Evolutionary conservation across 2,888 invertebrate genomes (phyloP), one percentile per base, ranked within the genome.

Genomic region (Lasioglossum marginatum): DNA sequence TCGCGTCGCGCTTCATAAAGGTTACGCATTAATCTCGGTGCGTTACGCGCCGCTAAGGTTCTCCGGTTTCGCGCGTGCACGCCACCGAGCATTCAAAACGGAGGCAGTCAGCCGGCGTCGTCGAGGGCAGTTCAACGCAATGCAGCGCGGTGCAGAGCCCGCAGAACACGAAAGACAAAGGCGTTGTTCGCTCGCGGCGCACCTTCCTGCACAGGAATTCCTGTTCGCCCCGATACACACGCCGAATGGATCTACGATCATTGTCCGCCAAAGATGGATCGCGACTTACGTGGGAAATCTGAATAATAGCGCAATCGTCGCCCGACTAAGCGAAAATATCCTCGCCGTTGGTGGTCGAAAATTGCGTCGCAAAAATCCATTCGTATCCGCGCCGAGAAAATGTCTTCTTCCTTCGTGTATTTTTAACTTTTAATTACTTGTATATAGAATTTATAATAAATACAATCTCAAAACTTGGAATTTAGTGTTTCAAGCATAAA

Each of bases 141-240:
- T 23, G 57, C 57, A 27, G 57, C n/a, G n/a, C 57, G 1, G 57
- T 12, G n/a, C 57, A 12, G n/a, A 31, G 63, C 82, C 48, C 82
- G 45, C 74, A 84, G 81, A 83, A 88, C 52, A 86, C 88, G 48
- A 84, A 77, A 89, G 88, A 87, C 89, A 88, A 95, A 94, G 93
- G 93, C 93, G 92, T 94, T 93, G 78, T 84, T 81, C 27, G 45
- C 72, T 72, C 72, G 92, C 93, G 93, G 93, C 94, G 87, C 93
- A 92, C 90, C 93, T 93, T 90, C 93, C 91, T 87, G 83, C 81
- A 92, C 92, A 73, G 93, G 93, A 92, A 91, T 93, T 91, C 85
- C 87, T 88, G 34, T 52, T 45, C 71, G 74, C 70, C 37, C 76
- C 80, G 52, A 81, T 73, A 81, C 82, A 76, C 80, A 60, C 71